Evolutionary conservation across 2,113 vertebrate genomes (phyloP).

Genomic region (Laticauda colubrina): DNA sequence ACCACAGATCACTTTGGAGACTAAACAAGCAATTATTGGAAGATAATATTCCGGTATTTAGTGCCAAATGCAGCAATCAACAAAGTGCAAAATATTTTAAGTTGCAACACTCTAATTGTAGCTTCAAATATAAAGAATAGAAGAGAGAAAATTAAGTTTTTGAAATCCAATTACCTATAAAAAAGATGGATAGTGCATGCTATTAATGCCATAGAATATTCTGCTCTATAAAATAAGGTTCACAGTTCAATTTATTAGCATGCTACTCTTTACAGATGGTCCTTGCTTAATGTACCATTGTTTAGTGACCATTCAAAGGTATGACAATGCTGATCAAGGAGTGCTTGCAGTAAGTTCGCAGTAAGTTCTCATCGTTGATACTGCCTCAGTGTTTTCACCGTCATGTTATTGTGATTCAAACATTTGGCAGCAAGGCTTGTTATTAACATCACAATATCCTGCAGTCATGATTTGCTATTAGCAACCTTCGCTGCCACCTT

Average conservation of each 20-base stretch:
- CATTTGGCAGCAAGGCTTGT: not conserved
- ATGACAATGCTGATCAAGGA: not conserved
- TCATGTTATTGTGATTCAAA: not conserved
- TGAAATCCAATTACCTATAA: not conserved
- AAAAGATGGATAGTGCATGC: not conserved
- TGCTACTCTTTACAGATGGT: not conserved
- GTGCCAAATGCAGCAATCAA: not conserved
- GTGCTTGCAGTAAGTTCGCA: not conserved
- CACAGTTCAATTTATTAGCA: not conserved
- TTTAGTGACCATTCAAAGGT: not conserved
- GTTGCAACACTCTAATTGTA: constrained; percentile 17
- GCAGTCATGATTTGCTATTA: not conserved
- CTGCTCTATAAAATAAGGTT: not conserved
- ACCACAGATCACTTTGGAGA: not conserved
- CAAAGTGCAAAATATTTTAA: not conserved
- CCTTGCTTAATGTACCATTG: not conserved
- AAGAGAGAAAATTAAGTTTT: not conserved
- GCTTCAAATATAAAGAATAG: not conserved
- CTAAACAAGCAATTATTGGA: not conserved
- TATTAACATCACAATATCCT: not conserved
- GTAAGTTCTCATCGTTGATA: not conserved
- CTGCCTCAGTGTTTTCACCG: not conserved
- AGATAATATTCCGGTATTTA: not conserved
- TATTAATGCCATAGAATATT: not conserved
- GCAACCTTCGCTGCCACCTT: not conserved